Evolutionary conservation across 2,888 invertebrate genomes (phyloP), one percentile per base, ranked within the genome.

Genomic region (Trissoscelio sp.): DNA sequence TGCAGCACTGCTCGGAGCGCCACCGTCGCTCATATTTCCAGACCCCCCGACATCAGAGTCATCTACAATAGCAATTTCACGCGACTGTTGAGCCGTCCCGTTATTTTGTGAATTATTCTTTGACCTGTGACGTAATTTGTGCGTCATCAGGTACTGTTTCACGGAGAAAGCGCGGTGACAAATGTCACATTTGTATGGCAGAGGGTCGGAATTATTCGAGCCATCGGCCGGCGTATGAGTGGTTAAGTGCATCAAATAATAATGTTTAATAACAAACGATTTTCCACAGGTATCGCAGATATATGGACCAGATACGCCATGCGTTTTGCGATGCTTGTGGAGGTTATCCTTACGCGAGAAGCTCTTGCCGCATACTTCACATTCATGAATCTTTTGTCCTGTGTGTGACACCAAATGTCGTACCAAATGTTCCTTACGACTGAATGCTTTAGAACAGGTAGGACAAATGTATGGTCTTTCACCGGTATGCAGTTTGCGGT

Each of bases 381-480:
- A 95, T 53, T 92, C 93, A 86, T 93, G 95, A 92, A 94, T 93
- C 85, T 95, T 94, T 84, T 94, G 93, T 0, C 95, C 95, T 0
- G 95, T 94, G 86, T 95, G 95, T 1, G 95, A 94, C 0, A 94
- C 93, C 77, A 93, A 92, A 87, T 95, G 95, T 2, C 95, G 92
- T 69, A 95, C 92, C 58, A 95, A 88, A 88, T 95, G 95, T 87
- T 95, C 95, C 84, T 95, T 95, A 1, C 95, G 92, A 86, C 94
- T 94, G 87, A 95, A 95, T 0, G 94, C 93, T 86, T 95, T 95
- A 48, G 93, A 92, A 87, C 95, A 95, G 39, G 94, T 93, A 0
- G 92, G 92, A 83, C 95, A 95, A 18, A 93, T 93, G 85, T 94
- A 95, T 0, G 95, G 95, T 48, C 95, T 92, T 80, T 94, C 92